Evolutionary conservation across 2,797 vertebrate species (phyloP).

Genomic region (Tamandua tetradactyla): DNA sequence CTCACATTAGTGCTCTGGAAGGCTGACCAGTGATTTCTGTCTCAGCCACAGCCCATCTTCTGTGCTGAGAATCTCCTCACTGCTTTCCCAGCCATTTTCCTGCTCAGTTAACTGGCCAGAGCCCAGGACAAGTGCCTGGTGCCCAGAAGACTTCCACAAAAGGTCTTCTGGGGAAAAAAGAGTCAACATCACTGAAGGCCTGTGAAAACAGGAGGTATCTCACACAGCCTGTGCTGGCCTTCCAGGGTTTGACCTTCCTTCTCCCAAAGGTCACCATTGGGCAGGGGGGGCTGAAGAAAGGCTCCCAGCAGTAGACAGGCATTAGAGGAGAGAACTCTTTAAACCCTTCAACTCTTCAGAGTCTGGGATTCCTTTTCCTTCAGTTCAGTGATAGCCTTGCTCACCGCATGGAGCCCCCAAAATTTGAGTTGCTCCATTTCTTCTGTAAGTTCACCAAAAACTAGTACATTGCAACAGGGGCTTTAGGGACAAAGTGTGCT

Average conservation of each 20-base stretch:
- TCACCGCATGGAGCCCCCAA: background rate
- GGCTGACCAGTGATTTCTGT: background rate
- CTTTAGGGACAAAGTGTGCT: background rate
- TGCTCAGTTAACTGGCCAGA: background rate
- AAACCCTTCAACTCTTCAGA: background rate
- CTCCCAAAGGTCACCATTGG: accelerated
- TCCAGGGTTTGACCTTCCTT: background rate
- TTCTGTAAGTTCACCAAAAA: slow-evolving; percentile 3
- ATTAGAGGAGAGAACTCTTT: background rate
- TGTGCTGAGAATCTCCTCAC: background rate
- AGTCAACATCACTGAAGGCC: background rate
- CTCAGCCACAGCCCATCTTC: background rate
- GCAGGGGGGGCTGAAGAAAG: background rate
- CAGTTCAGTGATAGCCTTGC: background rate
- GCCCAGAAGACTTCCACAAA: background rate
- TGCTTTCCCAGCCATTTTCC: background rate
- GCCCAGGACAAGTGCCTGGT: background rate
- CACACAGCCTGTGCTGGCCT: too few relatives aligned
- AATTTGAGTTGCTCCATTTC: background rate
- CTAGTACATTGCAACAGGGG: background rate
- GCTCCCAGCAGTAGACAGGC: background rate
- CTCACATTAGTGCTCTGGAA: background rate
- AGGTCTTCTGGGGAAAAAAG: background rate
- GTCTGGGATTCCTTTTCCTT: background rate
- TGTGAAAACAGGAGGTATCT: background rate